Evolutionary conservation across 1,140 invertebrate genomes (phyloP).

Genomic region (Nebria ingens): DNA sequence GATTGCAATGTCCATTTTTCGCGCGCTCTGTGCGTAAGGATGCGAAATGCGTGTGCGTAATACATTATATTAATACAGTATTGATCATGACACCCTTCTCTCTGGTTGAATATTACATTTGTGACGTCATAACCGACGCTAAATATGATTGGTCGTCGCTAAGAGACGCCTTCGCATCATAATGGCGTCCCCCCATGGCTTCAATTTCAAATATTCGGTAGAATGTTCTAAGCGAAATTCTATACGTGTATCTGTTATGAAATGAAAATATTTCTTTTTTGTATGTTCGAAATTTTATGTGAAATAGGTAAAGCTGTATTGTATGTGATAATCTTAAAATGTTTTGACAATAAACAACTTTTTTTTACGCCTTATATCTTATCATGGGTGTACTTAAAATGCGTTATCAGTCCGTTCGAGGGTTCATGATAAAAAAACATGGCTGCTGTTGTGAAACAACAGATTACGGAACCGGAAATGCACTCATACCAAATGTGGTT

Average conservation of each 20-base stretch:
- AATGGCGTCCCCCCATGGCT: not conserved
- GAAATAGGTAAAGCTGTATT: too few species aligned
- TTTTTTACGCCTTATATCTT: too few species aligned
- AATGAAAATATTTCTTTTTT: too few species aligned
- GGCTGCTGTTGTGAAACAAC: slow-evolving; percentile 1
- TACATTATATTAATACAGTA: slow-evolving; percentile 6
- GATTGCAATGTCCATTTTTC: slow-evolving; percentile 1
- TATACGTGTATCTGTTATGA: too few species aligned
- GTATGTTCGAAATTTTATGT: too few species aligned
- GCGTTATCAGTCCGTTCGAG: not conserved
- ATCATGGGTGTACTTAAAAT: not conserved
- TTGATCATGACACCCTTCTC: not conserved
- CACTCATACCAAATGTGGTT: not conserved
- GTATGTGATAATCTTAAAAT: too few species aligned
- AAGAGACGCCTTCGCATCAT: slow-evolving; percentile 4
- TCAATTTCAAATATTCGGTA: slow-evolving; percentile 9
- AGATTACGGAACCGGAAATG: slow-evolving; percentile 6
- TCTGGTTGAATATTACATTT: not conserved
- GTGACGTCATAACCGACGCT: slow-evolving; percentile 7
- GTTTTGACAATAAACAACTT: too few species aligned
- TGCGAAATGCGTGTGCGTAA: not conserved
- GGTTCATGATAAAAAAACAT: not conserved
- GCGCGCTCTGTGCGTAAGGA: slow-evolving; percentile 1
- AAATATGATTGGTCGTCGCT: slow-evolving; percentile 7
- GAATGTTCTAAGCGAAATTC: too few species aligned